Percentiles rank a stretch among this genome's conserved stretches.
Conservation (phyloP, 2,888 invertebrate genomes). For the Pegoplata infirma region DNA sequence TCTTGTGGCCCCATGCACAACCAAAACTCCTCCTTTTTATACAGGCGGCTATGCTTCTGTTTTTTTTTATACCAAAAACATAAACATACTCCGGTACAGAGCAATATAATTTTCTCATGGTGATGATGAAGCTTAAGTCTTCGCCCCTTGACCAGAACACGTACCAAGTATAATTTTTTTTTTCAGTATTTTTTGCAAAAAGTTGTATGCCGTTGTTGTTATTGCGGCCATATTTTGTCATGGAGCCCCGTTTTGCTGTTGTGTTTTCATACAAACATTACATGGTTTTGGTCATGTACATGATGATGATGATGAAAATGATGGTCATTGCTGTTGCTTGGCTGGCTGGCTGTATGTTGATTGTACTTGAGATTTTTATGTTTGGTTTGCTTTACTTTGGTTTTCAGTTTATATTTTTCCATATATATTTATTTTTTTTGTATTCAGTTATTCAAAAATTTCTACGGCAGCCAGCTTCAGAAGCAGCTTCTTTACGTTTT, state of each 20-base stretch:
- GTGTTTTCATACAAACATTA: conserved; percentile 68
- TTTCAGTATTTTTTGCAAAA: neutral
- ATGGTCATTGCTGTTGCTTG: conserved; percentile 61
- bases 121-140: conserved; percentile 55
- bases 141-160: conserved; percentile 70
- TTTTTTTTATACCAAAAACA: too few species aligned
- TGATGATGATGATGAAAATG: conserved; percentile 53
- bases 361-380: conserved; percentile 67
- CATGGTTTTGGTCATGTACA: conserved; percentile 48
- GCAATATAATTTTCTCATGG: conserved; percentile 40
- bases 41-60: conserved; percentile 63
- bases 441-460: conserved; percentile 48
- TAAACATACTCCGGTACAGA: neutral
- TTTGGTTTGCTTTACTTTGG: conserved; percentile 29
- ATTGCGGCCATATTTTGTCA: conserved; percentile 58
- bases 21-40: conserved; percentile 55
- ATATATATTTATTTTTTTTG: too few species aligned
- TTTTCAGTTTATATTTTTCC: conserved; percentile 16
- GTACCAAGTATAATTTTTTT: conserved; percentile 65
- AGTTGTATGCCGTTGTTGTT: conserved; percentile 23
- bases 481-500: conserved; percentile 67
- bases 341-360: conserved; percentile 50
- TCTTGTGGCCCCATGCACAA: neutral
- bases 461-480: conserved; percentile 63
- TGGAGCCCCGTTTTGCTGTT: conserved; percentile 62